phyloP scores from a whole-genome alignment of 2,113 vertebrate species.

The Xyrauchen texanus region DNA sequence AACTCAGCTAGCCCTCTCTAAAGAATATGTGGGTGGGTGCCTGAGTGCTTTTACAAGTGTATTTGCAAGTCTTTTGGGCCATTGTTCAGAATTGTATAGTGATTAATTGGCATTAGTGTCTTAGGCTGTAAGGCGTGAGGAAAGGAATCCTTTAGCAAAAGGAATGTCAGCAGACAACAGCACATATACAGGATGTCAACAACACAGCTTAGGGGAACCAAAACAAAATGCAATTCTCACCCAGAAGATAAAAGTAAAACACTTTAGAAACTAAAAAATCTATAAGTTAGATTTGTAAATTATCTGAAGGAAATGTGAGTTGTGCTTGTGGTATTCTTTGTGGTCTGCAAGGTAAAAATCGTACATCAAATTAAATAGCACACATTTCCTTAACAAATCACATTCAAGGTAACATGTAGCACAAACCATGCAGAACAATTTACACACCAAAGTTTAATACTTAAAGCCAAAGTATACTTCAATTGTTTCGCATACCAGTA shows the following conservation, averaged over 20 bases:
- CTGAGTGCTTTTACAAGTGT: slow-evolving; percentile 32
- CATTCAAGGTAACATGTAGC: too few species aligned
- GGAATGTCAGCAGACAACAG: slow-evolving; percentile 16
- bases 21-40: slow-evolving; percentile 11
- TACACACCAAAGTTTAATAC: too few species aligned
- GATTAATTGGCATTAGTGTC: slow-evolving; percentile 24
- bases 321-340: too few species aligned
- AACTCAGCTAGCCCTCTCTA: background rate
- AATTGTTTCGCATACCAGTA: too few species aligned
- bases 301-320: background rate
- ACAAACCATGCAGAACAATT: too few species aligned
- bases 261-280: too few species aligned
- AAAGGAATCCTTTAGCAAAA: slow-evolving; percentile 23
- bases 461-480: too few species aligned
- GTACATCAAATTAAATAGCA: too few species aligned
- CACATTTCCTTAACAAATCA: too few species aligned
- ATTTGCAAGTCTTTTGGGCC: slow-evolving; percentile 28
- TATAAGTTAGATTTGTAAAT: background rate
- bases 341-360: too few species aligned
- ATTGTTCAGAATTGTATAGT: slow-evolving; percentile 14
- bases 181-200: slow-evolving; percentile 39
- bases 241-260: background rate
- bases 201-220: slow-evolving; percentile 1
- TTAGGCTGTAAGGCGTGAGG: background rate
- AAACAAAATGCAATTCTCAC: slow-evolving; percentile 16